Conservation (phyloP, 1,140 invertebrate species). For the Sitophilus oryzae region DNA sequence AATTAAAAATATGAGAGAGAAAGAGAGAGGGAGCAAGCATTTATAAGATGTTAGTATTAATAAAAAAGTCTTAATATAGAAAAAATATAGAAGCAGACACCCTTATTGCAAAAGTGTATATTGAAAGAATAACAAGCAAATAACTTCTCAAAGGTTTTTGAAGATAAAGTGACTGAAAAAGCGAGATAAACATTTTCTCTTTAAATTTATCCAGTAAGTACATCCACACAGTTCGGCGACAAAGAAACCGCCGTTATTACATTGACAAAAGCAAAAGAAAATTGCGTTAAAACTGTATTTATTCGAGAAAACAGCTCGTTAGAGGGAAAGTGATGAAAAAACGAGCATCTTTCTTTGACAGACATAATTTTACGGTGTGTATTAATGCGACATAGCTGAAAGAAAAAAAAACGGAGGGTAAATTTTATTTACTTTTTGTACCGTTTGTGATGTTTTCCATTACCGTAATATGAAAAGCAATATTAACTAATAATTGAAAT, state of each 20-base stretch:
- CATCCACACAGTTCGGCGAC: no score
- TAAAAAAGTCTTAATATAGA: no score
- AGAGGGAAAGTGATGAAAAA: background rate
- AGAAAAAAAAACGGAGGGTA: background rate
- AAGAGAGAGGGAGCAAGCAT: no score
- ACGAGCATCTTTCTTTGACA: background rate
- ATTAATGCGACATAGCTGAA: background rate
- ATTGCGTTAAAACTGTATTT: background rate
- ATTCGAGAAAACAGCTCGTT: background rate
- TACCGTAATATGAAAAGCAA: background rate
- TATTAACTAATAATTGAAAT: no score
- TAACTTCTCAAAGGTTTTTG: no score
- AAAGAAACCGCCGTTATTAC: background rate
- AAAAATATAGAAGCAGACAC: no score
- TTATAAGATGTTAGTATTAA: no score
- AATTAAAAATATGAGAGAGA: no score
- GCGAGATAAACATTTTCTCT: background rate
- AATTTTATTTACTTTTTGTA: background rate
- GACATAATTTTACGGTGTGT: background rate
- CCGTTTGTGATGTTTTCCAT: background rate
- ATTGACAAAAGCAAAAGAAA: background rate
- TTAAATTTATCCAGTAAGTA: no score
- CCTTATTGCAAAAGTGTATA: no score
- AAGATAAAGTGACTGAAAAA: no score
- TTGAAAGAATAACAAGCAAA: no score